These are phyloP conservation scores for Anodontia alba DNA, from an alignment of 2,888 invertebrate species.

Conservation along the genomic window DNA sequence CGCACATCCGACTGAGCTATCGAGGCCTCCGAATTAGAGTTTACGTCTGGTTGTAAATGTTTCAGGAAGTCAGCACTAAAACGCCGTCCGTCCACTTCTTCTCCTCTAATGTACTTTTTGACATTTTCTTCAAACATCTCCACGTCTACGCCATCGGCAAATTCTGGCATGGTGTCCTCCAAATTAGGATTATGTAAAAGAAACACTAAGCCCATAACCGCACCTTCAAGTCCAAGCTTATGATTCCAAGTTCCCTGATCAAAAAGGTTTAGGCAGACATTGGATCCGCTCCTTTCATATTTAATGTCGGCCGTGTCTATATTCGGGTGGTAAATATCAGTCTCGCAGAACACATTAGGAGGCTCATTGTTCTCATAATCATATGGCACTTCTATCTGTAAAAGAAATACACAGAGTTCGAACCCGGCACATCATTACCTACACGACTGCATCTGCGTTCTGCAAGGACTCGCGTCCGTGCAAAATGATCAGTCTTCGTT, in stretches of 20 bases:
- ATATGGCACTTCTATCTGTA: neutral
- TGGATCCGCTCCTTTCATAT: conserved; percentile 9
- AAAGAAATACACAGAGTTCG: neutral
- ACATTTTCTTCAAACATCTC: conserved; percentile 4
- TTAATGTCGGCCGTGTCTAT: conserved; percentile 32
- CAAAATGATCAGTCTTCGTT: too few species aligned
- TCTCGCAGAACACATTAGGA: conserved; percentile 40
- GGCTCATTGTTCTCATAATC: neutral
- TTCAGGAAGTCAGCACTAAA: neutral
- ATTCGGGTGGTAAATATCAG: conserved; percentile 53
- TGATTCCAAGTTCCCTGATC: conserved; percentile 19
- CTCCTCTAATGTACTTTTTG: neutral
- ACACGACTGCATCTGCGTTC: too few species aligned
- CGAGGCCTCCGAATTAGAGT: too few species aligned
- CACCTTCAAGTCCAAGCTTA: conserved; percentile 15
- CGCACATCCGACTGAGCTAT: too few species aligned
- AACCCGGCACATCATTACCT: neutral
- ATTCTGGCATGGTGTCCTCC: neutral
- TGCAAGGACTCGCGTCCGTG: too few species aligned
- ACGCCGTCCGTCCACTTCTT: neutral
- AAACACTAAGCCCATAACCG: neutral
- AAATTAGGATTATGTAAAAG: conserved; percentile 1
- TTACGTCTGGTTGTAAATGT: too few species aligned
- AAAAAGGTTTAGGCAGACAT: conserved; percentile 52
- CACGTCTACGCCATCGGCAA: neutral